Conservation (phyloP, 2,113 vertebrate genomes). For the Psammodynastes pulverulentus region DNA sequence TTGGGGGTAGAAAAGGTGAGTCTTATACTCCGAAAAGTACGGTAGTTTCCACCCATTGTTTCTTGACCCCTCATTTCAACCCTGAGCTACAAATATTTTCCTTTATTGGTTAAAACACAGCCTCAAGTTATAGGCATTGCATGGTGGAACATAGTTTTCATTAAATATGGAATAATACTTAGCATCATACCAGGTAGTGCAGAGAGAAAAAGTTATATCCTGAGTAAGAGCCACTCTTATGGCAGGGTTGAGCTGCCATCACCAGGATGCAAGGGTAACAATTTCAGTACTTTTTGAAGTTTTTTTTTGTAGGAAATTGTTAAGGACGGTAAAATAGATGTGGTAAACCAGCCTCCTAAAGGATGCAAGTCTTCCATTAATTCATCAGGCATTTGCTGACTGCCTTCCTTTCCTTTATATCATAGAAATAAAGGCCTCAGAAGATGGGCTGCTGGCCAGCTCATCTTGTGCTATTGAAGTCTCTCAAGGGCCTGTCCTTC, state of each 20-base stretch:
- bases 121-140: neutral
- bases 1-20: too few species aligned
- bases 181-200: neutral
- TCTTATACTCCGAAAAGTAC: too few species aligned
- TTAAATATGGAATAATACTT: neutral
- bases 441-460: neutral
- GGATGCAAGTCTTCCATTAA: constrained; percentile 2
- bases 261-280: neutral
- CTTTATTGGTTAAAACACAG: too few species aligned
- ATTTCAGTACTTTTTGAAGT: neutral
- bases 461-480: constrained; percentile 4
- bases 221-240: neutral
- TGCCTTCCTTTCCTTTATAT: neutral
- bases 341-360: neutral
- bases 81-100: too few species aligned
- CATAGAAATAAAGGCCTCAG: neutral
- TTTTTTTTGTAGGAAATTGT: neutral
- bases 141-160: neutral
- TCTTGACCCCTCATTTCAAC: too few species aligned
- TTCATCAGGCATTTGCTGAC: neutral
- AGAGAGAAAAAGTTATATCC: neutral
- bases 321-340: neutral
- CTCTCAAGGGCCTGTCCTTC: neutral
- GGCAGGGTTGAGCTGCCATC: neutral
- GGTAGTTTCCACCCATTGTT: too few species aligned